Conservation (phyloP, 2,113 vertebrate species). For the Nothoprocta pentlandii region DNA sequence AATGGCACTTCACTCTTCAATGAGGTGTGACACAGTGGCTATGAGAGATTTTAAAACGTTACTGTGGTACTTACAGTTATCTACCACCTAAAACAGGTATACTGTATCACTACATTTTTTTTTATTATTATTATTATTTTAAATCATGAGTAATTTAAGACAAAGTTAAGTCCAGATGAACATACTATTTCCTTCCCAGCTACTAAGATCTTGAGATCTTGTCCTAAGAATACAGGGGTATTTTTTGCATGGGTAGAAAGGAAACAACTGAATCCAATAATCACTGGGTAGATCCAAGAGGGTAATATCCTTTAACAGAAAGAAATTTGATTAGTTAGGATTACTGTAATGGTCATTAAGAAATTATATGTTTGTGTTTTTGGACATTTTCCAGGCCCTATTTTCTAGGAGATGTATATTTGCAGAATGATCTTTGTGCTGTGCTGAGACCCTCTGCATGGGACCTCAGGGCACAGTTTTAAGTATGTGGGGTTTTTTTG, state of each 20-base stretch:
- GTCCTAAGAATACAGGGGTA: neutral
- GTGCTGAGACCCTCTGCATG: neutral
- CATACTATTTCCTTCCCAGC: neutral
- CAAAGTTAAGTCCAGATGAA: neutral
- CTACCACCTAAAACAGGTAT: neutral
- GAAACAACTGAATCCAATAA: neutral
- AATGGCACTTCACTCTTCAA: neutral
- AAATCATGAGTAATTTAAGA: neutral
- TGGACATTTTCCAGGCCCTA: neutral
- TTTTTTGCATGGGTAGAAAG: neutral
- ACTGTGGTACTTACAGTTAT: neutral
- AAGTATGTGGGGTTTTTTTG: no score
- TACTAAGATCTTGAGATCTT: neutral
- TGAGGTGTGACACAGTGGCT: neutral
- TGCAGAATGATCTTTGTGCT: neutral
- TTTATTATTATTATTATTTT: neutral
- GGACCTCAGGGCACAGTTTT: accelerated
- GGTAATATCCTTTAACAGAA: neutral
- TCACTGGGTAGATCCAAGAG: neutral
- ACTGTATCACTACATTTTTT: neutral
- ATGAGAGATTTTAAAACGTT: neutral
- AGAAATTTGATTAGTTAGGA: neutral
- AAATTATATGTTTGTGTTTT: neutral
- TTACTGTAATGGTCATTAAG: neutral
- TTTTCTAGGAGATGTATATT: neutral